Evolutionary conservation across 2,797 vertebrate genomes (phyloP), one percentile per base, ranked within the genome.

Genomic region (Poeciliopsis presidionis): DNA sequence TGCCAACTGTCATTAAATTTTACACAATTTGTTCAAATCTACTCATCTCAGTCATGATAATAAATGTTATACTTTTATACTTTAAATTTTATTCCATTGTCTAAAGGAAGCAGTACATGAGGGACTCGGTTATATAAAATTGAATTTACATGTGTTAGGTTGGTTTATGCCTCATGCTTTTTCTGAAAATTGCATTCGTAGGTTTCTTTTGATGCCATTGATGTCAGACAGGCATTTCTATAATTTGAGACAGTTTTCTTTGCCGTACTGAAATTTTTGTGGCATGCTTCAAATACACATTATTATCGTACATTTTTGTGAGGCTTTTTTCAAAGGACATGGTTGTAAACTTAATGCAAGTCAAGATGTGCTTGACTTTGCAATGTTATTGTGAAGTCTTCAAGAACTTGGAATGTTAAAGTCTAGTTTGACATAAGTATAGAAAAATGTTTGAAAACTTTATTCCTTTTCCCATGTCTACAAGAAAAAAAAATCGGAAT

Each of bases 81-180:
- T 78, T 76, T 70, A 49, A 7, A 28, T 28, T 57, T 11, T 39
- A 71, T 81, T 79, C 77, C 79, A 39, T 45, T 81, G 77, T 84
- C 84, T 73, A 57, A 77, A 84, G 51, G 67, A 80, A 73, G 73
- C 39, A 49, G 76, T 47, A 75, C 75, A 51, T 43, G 72, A 25
- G 53, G 61, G 77, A 83, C 77, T 86, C 12, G 4, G 20, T 67
- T 41, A 25, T 41, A 43, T 67, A 67, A 43, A 67, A 25, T 25
- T 13, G 41, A 12, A 25, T 22, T 39, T 65, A 11, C 20, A 39
- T 25, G 0, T 65, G 20, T 65, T 65, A 20, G 20, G 22, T 41
- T 25, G 65, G 65, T 69, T 69, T 41, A 69, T 70, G 20, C 25
- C 12, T 45, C 25, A 7, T 14, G 39, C 25, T 28, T 28, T 43